Evolutionary conservation across 2,113 vertebrate species (phyloP).

Genomic region (Heterocephalus glaber): DNA sequence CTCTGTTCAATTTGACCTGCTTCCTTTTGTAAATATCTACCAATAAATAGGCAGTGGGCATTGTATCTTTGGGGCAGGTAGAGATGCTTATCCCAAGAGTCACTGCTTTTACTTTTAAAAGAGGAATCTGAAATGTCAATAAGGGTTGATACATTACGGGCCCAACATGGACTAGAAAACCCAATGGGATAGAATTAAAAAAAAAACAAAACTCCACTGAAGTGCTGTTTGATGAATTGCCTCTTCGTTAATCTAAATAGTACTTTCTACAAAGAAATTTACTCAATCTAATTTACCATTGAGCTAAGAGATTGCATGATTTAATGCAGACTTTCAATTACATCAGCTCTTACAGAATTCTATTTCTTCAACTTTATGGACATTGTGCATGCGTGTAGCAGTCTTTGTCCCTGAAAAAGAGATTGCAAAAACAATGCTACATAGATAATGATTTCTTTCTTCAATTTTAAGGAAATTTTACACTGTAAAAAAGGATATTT

Average conservation of each 20-base stretch:
- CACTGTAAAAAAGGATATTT: background rate
- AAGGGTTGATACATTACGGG: background rate
- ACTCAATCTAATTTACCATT: background rate
- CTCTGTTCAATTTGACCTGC: background rate
- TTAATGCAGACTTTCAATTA: background rate
- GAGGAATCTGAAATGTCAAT: background rate
- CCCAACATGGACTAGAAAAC: background rate
- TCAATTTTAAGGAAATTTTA: background rate
- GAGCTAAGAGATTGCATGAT: background rate
- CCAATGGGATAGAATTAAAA: background rate
- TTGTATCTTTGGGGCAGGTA: background rate
- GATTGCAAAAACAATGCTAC: background rate
- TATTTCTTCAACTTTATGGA: background rate
- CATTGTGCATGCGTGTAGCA: background rate
- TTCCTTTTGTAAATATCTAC: background rate
- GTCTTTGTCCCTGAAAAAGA: background rate
- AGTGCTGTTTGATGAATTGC: background rate
- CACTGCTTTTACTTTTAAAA: background rate
- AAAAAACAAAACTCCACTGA: background rate
- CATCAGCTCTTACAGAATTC: background rate
- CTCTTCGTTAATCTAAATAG: conserved; percentile 8
- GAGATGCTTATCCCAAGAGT: background rate
- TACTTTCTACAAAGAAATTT: background rate
- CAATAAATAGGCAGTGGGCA: background rate
- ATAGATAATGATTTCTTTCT: background rate